phyloP scores from a whole-genome alignment of 2,797 vertebrate species.

The Enteromius paludinosus region DNA sequence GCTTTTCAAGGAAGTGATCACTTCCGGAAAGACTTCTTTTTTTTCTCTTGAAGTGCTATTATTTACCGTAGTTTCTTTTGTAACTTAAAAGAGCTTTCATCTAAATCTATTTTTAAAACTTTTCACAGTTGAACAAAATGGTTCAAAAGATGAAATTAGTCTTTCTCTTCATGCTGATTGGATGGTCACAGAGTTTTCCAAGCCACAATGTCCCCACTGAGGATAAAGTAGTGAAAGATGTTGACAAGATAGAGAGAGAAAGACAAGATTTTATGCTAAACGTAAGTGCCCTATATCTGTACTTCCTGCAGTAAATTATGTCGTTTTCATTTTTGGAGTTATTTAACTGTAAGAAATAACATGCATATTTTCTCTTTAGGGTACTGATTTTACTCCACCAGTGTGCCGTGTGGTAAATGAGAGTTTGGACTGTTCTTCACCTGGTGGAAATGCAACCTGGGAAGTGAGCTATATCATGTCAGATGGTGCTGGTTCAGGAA shows the following conservation, averaged over 20 bases:
- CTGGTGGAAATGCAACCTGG: constrained; percentile 26
- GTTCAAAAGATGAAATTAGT: neutral
- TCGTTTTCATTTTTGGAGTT: neutral
- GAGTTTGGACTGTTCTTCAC: constrained; percentile 38
- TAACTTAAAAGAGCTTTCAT: neutral
- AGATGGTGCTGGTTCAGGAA: constrained; percentile 43
- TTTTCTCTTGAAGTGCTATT: neutral
- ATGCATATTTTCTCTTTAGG: constrained; percentile 1
- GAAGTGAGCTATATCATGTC: constrained; percentile 41
- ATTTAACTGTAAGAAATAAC: neutral
- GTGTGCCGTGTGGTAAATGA: constrained; percentile 44
- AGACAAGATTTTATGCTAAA: neutral
- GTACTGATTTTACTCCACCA: constrained; percentile 34
- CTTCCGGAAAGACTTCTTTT: neutral
- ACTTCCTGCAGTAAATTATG: neutral
- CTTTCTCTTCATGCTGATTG: constrained; percentile 37
- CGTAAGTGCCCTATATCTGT: neutral
- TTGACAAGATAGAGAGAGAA: neutral
- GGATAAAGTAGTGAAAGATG: neutral
- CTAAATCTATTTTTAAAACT: neutral
- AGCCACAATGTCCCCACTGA: neutral
- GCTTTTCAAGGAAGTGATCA: neutral
- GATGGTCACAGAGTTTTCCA: constrained; percentile 27
- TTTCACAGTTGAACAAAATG: constrained; percentile 17
- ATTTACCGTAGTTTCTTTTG: neutral